Evolutionary conservation across 2,113 vertebrate genomes (phyloP).

Genomic region (Okapia johnstoni): DNA sequence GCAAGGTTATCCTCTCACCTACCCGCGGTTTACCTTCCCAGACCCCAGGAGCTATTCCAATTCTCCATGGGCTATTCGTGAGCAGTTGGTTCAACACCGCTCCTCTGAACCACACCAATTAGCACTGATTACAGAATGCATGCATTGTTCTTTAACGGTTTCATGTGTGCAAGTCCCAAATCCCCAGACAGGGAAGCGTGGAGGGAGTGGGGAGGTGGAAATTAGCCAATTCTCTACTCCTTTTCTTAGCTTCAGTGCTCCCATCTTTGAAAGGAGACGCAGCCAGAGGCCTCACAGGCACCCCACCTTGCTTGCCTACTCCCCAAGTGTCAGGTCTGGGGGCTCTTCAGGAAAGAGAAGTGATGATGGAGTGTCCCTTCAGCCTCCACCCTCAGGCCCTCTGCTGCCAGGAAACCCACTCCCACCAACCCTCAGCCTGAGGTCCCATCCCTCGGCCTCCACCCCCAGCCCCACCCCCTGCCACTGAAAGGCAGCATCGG

Average conservation of each 20-base stretch:
- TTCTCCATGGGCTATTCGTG: neutral
- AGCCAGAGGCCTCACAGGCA: neutral
- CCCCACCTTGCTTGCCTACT: accelerated
- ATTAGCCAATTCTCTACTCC: neutral
- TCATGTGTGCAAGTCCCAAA: neutral
- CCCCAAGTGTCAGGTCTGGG: neutral
- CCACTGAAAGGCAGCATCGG: constrained; percentile 57
- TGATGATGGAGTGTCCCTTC: neutral
- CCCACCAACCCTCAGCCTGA: neutral
- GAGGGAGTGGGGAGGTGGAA: neutral
- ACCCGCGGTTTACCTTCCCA: neutral
- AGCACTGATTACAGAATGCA: constrained; percentile 64
- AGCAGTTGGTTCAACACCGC: neutral
- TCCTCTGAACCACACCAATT: constrained; percentile 40
- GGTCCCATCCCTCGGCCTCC: neutral
- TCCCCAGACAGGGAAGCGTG: neutral
- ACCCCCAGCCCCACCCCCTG: constrained; percentile 21
- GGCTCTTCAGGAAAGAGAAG: neutral
- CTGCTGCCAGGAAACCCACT: constrained; percentile 27
- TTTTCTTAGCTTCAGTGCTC: neutral
- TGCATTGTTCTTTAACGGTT: neutral
- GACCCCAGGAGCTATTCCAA: neutral
- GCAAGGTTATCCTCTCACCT: neutral
- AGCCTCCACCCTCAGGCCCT: neutral
- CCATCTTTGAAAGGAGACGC: neutral